Percentiles rank a stretch among this genome's conserved stretches.
phyloP scores from a whole-genome alignment of 2,113 vertebrate species.

The Oreochromis niloticus region DNA sequence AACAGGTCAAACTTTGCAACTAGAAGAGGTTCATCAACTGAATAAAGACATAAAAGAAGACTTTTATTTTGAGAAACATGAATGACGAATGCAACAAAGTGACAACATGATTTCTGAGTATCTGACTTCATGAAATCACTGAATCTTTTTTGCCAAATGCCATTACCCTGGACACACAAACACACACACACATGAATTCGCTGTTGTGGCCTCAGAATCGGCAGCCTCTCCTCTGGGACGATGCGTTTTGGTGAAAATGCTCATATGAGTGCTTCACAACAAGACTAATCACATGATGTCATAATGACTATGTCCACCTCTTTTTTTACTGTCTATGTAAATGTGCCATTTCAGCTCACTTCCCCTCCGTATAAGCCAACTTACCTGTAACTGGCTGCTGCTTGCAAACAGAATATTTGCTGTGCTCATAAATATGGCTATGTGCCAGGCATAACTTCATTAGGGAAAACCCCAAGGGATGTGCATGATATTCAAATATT shows the following conservation, averaged over 20 bases:
- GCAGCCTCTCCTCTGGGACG: background rate
- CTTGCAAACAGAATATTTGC: background rate
- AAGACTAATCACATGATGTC: background rate
- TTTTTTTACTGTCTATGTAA: background rate
- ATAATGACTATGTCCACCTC: background rate
- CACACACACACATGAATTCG: background rate
- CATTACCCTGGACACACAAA: background rate
- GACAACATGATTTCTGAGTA: background rate
- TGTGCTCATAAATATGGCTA: background rate
- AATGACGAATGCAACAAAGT: background rate
- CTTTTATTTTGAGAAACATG: background rate
- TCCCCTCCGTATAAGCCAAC: accelerated
- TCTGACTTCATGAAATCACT: background rate
- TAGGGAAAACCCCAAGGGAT: background rate
- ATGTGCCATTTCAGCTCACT: background rate
- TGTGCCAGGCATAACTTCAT: accelerated
- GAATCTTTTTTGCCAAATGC: background rate
- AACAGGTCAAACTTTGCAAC: background rate
- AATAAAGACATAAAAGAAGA: background rate
- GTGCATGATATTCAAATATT: background rate
- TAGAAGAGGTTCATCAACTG: background rate
- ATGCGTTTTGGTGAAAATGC: background rate
- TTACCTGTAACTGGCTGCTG: accelerated
- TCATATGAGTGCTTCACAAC: background rate
- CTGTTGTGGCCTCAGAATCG: background rate